Base-by-base conservation (phyloP, 2,888 invertebrate species). In the Sinhomidia bicolor region DNA sequence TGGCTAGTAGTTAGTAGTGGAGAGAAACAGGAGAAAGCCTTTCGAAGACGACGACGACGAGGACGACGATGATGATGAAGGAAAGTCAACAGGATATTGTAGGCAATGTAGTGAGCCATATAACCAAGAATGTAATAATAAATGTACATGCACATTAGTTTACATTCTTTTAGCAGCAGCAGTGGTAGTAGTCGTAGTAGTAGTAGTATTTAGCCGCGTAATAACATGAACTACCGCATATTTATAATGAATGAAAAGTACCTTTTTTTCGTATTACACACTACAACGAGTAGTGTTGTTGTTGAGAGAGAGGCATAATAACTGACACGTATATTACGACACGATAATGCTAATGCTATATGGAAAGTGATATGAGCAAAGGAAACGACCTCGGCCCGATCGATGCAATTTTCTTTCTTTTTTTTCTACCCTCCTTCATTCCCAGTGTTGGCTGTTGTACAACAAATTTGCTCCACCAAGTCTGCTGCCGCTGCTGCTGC, bases 391-490 rank as follows among this genome's bases (percentile, higher is more conserved):
- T 87, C 74, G 60, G 74, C 29, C 32, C 74, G 87, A 87, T 87
- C 87, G 87, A 87, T 87, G 87, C 87, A 87, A 87, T 87, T 80
- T 80, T 80, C 81, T 80, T 41, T 87, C 74, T 80, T 32, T 79
- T 74, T 81, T n/a, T n/a, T n/a, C 76, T 79, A 65, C 80, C 51
- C 76, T 29, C 86, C 47, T 26, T 44, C 62, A 60, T 29, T 10
- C 51, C 2, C 47, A 5, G 17, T 71, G 32, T 29, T n/a, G n/a
- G n/a, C n/a, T n/a, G n/a, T n/a, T 54, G 29, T 29, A 54, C 54
- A 54, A 20, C 78, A 41, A 54, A n/a, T 80, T 36, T 82, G 47
- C 17, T 82, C 60, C 51, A 23, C 26, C 23, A 26, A 26, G 26
- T 74, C 26, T 47, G 44, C 54, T 65, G n/a, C n/a, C n/a, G n/a